These are phyloP conservation scores for Plecotus auritus DNA, from an alignment of 2,113 vertebrate species.

Conservation along the genomic window DNA sequence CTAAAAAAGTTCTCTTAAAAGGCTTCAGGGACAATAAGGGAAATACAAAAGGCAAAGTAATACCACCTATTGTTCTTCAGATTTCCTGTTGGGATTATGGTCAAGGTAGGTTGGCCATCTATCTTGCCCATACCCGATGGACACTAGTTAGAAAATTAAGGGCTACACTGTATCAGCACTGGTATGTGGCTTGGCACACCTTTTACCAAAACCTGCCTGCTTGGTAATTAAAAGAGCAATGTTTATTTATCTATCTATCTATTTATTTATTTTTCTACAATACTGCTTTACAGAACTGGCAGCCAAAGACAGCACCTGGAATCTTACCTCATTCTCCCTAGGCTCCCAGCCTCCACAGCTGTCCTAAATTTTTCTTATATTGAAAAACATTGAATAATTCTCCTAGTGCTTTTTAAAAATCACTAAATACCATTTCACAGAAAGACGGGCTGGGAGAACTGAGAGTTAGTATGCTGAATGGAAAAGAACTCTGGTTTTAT, in stretches of 20 bases:
- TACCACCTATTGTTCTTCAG: rapidly evolving
- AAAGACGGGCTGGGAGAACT: not conserved
- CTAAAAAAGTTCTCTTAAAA: not conserved
- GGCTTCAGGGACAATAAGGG: not conserved
- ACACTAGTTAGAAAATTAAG: not conserved
- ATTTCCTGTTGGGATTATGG: rapidly evolving
- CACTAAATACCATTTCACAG: not conserved
- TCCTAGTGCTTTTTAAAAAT: not conserved
- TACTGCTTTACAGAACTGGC: constrained; percentile 18
- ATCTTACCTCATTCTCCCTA: constrained; percentile 60
- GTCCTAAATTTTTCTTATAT: constrained; percentile 37
- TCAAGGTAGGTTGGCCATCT: not conserved
- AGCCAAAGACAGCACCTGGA: constrained; percentile 64
- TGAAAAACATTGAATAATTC: not conserved
- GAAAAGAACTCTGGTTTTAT: not conserved
- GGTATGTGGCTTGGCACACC: not conserved
- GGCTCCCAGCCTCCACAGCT: constrained; percentile 7
- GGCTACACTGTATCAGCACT: not conserved
- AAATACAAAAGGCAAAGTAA: not conserved
- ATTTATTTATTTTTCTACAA: constrained; percentile 60
- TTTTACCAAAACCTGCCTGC: constrained; percentile 12
- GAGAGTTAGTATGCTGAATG: not conserved
- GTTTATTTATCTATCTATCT: constrained; percentile 55
- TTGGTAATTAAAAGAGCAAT: constrained; percentile 48
- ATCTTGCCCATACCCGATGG: not conserved